Percentiles rank a stretch among this genome's conserved stretches.
Evolutionary conservation across 2,888 invertebrate species (phyloP).

Genomic region (Erebia aethiops): DNA sequence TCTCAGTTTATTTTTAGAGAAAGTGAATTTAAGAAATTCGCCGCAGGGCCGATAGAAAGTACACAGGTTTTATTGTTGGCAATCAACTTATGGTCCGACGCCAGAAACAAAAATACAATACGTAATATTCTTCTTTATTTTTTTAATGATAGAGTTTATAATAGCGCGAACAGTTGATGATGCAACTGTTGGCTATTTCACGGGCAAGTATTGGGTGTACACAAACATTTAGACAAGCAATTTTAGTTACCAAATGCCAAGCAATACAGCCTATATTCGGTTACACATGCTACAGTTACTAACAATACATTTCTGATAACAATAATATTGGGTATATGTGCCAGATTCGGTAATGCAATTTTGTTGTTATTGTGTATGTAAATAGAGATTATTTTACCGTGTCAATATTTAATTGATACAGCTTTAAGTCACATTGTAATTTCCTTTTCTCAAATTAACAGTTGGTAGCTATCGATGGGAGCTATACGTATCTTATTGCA

Average conservation of each 20-base stretch:
- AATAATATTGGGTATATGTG: slow-evolving; percentile 4
- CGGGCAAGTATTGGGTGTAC: slow-evolving; percentile 1
- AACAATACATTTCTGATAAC: slow-evolving; percentile 14
- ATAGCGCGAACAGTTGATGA: slow-evolving; percentile 2
- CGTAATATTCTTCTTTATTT: not conserved
- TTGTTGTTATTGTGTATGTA: not conserved
- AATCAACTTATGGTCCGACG: slow-evolving; percentile 4
- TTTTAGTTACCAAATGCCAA: not conserved
- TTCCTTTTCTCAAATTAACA: slow-evolving; percentile 21
- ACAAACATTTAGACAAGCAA: not conserved
- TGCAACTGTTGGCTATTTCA: slow-evolving; percentile 8
- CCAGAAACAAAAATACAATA: not conserved
- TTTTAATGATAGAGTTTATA: not conserved
- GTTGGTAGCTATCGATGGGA: no score
- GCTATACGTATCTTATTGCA: slow-evolving; percentile 6
- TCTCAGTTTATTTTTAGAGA: slow-evolving; percentile 34
- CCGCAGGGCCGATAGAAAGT: slow-evolving; percentile 41
- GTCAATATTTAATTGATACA: slow-evolving; percentile 11
- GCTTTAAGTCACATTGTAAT: slow-evolving; percentile 9
- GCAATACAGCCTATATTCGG: not conserved
- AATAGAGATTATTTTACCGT: slow-evolving; percentile 13
- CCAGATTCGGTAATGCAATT: slow-evolving; percentile 13
- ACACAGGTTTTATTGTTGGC: slow-evolving; percentile 34
- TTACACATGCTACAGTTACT: not conserved
- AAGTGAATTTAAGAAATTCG: slow-evolving; percentile 34